Evolutionary conservation across 1,140 invertebrate genomes (phyloP).

Genomic region (Drosophila rufa): DNA sequence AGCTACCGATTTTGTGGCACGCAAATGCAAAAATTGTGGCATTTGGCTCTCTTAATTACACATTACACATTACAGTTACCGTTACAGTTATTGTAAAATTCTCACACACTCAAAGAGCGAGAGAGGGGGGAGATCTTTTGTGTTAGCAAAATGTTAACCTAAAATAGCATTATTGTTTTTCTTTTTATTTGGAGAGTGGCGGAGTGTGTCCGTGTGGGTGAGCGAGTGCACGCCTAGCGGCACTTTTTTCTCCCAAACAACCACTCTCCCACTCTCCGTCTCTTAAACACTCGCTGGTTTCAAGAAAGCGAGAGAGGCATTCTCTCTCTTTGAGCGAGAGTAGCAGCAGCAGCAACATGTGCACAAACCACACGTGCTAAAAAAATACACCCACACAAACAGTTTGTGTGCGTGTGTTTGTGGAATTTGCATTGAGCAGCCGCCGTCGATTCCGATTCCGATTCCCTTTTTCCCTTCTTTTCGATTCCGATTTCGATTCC

Average conservation of each 20-base stretch:
- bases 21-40: slow-evolving; percentile 35
- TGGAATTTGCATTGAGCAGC: slow-evolving; percentile 81
- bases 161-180: slow-evolving; percentile 70
- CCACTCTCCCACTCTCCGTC: slow-evolving; percentile 39
- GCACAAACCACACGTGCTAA: slow-evolving; percentile 84
- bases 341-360: slow-evolving; percentile 76
- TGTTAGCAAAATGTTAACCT: slow-evolving; percentile 72
- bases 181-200: slow-evolving; percentile 21
- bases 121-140: slow-evolving; percentile 31
- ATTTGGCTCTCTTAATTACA: slow-evolving; percentile 36
- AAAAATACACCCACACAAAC: slow-evolving; percentile 66
- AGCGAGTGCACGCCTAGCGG: slow-evolving; percentile 71
- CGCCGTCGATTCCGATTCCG: slow-evolving; percentile 52
- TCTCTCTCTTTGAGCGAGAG: slow-evolving; percentile 46
- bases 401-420: slow-evolving; percentile 39
- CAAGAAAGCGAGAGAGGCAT: slow-evolving; percentile 10
- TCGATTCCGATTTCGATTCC: slow-evolving; percentile 58
- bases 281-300: slow-evolving; percentile 43
- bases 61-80: slow-evolving; percentile 11
- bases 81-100: slow-evolving; percentile 48
- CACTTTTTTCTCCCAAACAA: slow-evolving; percentile 77
- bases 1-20: slow-evolving; percentile 44
- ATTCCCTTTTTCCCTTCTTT: slow-evolving; percentile 28
- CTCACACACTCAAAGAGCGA: slow-evolving; percentile 6
- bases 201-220: slow-evolving; percentile 32